Percentiles rank a stretch among this genome's conserved stretches.
Conservation (phyloP, 2,888 invertebrate species). For the Dicycla oo region DNA sequence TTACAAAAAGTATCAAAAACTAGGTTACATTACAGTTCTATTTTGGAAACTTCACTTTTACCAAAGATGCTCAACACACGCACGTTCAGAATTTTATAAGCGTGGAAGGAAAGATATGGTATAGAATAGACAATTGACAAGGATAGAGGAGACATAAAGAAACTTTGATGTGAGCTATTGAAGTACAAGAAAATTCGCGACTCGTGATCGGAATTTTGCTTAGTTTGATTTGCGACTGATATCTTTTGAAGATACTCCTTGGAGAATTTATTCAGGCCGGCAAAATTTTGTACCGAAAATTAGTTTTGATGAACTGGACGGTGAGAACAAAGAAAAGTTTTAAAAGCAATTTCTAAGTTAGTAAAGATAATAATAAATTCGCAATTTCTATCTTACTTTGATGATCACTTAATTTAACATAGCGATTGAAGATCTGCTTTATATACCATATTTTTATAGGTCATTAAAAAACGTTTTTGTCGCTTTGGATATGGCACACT, state of each 20-base stretch:
- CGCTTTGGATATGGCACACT: constrained; percentile 37
- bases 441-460: neutral
- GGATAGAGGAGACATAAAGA: constrained; percentile 79
- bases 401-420: constrained; percentile 19
- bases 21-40: constrained; percentile 56
- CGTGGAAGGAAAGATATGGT: constrained; percentile 71
- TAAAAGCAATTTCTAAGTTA: constrained; percentile 41
- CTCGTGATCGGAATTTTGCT: constrained; percentile 80
- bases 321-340: constrained; percentile 56
- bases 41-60: constrained; percentile 59
- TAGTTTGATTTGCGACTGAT: constrained; percentile 76
- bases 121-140: constrained; percentile 82
- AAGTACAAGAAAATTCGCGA: constrained; percentile 78
- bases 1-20: constrained; percentile 57
- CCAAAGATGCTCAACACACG: constrained; percentile 49
- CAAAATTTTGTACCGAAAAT: constrained; percentile 62
- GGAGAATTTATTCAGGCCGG: constrained; percentile 62
- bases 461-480: constrained; percentile 4
- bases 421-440: neutral
- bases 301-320: constrained; percentile 58
- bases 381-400: constrained; percentile 34
- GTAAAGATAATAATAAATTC: constrained; percentile 42
- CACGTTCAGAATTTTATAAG: constrained; percentile 64
- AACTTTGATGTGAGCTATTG: constrained; percentile 82
- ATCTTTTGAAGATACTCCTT: constrained; percentile 66